Evolutionary conservation across 2,797 vertebrate genomes (phyloP).

Genomic region (Chaetophractus vellerosus): DNA sequence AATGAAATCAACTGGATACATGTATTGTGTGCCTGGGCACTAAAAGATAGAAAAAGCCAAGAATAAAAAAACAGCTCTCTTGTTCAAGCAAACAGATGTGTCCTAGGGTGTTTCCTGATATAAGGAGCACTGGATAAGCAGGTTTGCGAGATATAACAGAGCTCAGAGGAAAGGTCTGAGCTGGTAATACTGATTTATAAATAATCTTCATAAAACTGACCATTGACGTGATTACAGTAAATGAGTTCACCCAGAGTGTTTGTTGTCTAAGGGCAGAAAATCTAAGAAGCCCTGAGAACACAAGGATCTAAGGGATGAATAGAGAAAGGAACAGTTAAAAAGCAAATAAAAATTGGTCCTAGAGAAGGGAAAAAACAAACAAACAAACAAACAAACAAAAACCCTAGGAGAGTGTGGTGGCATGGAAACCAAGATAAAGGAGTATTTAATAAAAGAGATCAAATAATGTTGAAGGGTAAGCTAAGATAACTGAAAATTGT

Average conservation of each 20-base stretch:
- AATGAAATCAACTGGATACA: too few relatives aligned
- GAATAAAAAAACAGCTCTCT: not conserved
- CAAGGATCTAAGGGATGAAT: not conserved
- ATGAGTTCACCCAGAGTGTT: not conserved
- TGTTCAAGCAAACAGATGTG: not conserved
- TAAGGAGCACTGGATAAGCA: not conserved
- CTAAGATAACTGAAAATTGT: not conserved
- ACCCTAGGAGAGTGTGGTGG: not conserved
- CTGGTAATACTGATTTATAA: not conserved
- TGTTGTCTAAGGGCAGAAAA: not conserved
- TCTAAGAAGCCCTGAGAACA: not conserved
- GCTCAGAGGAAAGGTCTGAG: not conserved
- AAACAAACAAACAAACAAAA: too few relatives aligned
- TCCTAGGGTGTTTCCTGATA: not conserved
- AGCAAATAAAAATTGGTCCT: not conserved
- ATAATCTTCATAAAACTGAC: not conserved
- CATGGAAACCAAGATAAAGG: not conserved
- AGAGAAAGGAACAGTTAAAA: not conserved
- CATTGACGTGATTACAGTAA: not conserved
- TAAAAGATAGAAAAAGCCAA: not conserved
- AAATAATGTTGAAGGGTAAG: not conserved
- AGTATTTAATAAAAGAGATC: not conserved
- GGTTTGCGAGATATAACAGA: not conserved
- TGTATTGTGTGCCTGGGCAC: not conserved
- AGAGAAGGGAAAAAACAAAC: not conserved